Evolutionary conservation across 2,113 vertebrate genomes (phyloP), one percentile per base, ranked within the genome.

Genomic region (Phylloscopus trochilus): DNA sequence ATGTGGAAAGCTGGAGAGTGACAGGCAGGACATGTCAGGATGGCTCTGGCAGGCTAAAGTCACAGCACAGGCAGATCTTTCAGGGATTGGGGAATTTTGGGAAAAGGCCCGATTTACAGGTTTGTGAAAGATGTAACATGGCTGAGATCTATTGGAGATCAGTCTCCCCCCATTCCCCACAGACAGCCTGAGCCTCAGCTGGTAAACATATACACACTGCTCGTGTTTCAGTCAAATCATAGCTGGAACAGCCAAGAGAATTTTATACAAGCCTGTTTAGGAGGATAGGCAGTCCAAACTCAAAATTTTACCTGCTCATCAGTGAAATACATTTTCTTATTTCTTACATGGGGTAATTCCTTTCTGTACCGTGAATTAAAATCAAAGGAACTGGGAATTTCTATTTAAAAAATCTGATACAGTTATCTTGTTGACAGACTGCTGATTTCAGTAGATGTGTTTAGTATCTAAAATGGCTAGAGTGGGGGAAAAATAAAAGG

Each of bases 101-200:
- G 55, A 53, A 39, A 92, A 90, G 24, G 33, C 35, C 35, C 4
- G 2, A 10, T 92, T 90, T 86, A 46, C 80, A 70, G 51, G 35
- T 70, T 39, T 81, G 59, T 77, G 68, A 87, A 83, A 73, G 59
- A 35, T 10, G 11, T 18, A 51, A 62, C 31, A 26, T 55, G 31
- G 30, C 31, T 43, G 83, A 83, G 39, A 41, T 0, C 0, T 22
- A 14, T 0, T 39, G 64, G 33, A 77, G n/a, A 41, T 37, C 1
- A 2, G 35, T 14, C 14, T 83, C 26, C 5, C 7, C 15, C 4
- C 21, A 27, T 53, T 81, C 43, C 16, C 67, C 21, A 16, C 19
- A 10, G 56, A 79, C 74, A 82, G 78, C 58, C 70, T 73, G 79
- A 90, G 27, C 30, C 37, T 68, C 53, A 53, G 37, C 30, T 76